Base-by-base conservation (phyloP, 2,888 invertebrate species). In the Diaprepes abbreviatus region DNA sequence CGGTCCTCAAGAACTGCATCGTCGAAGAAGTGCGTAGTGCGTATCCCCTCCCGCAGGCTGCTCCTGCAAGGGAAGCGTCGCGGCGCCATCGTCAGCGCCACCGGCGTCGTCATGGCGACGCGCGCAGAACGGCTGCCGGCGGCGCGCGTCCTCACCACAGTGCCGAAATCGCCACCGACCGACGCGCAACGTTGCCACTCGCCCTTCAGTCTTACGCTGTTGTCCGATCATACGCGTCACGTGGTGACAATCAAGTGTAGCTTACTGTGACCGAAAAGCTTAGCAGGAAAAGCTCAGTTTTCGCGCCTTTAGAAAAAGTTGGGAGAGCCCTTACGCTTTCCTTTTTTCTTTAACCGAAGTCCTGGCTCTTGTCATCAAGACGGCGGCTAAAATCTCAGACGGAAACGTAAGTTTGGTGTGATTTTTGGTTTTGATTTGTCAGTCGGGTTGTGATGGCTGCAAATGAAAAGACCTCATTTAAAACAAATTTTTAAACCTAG, bases 41-140 rank as follows among this genome's bases (percentile, higher is more conserved):
- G 57, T 65, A 57, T 66, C 59, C 66, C 66, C 59, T 50, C 17
- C 58, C 58, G 35, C 66, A 60, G 60, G 66, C 66, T 38, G 65
- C 62, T 68, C 55, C 65, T 67, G 71, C 68, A 65, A 62, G 68
- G 65, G 60, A 64, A 60, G 71, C 69, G 75, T 79, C 79, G 78
- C 79, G 83, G 81, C 82, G 81, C 81, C 82, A 81, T 80, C 80
- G 82, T 78, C 60, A 60, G 52, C 66, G 81, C 80, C 81, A 79
- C 80, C 79, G 80, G 79, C 80, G 83, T 84, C 78, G 81, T 80
- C 83, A 84, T 83, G 81, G 80, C 78, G 81, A 83, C 83, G 82
- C 81, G 81, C 81, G 72, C 72, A 69, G 72, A 60, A 66, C 66
- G 66, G 66, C 70, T 45, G 65, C 66, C 65, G 66, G 63, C 68